Evolutionary conservation across 2,888 invertebrate genomes (phyloP), one percentile per base, ranked within the genome.

Genomic region (Urechis unicinctus): DNA sequence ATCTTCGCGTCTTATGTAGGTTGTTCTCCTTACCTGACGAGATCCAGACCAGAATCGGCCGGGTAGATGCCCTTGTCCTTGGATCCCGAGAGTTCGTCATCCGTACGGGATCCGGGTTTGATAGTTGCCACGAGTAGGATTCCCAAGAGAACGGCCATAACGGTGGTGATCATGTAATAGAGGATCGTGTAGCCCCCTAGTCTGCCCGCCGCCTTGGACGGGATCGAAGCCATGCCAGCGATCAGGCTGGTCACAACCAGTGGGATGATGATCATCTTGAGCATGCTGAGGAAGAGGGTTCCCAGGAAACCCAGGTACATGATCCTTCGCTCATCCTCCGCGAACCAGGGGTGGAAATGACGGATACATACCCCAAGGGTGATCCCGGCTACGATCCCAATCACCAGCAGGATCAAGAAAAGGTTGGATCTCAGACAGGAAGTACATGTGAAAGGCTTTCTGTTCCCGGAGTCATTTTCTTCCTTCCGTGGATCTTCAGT

Each of bases 191-290:
- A 45, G 22, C 55, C 57, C 1, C 57, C 57, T 13, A 57, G 55
- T 21, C 47, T 42, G 28, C 57, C 57, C 78, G 91, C 90, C 84
- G 89, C 86, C 63, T 86, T 86, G 0, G 89, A 88, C 71, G 91
- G 90, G 26, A 91, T 79, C 72, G 89, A 89, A 9, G 91, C 89
- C 41, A 89, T 89, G 13, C 90, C 90, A 78, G 84, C 42, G 21
- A 61, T 52, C 25, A 61, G 54, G 25, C 51, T 54, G 46, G 52
- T 22, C 9, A 57, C 42, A 3, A 59, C 47, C 52, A 59, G 50
- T 1, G 59, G 59, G 22, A 59, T 54, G 45, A 59, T 59, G 57
- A 29, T 26, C 28, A 55, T 28, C 52, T 59, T 59, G 26, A 59
- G 57, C 57, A 59, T 57, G 46, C 52, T 47, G 29, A 59, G 46